Conservation (phyloP, 1,140 invertebrate species). For the Steinernema khuongi region DNA sequence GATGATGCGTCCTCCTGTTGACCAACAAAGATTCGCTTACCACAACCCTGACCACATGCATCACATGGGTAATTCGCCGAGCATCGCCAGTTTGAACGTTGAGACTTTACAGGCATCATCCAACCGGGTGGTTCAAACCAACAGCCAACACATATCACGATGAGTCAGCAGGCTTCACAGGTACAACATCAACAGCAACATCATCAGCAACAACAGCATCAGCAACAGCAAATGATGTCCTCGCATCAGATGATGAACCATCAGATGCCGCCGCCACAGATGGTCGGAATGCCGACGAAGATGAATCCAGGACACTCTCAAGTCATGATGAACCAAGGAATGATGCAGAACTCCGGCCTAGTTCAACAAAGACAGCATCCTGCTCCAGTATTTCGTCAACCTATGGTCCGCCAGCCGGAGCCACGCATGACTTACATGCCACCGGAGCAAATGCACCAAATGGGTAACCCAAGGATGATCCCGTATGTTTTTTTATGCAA, state of each 20-base stretch:
- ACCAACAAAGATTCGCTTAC: neutral
- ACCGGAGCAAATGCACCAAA: neutral
- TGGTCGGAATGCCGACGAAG: neutral
- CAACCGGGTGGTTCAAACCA: neutral
- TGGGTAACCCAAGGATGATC: neutral
- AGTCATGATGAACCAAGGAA: neutral
- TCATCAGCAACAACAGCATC: neutral
- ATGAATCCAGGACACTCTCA: neutral
- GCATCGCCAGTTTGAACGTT: neutral
- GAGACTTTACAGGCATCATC: neutral
- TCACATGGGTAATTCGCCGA: neutral
- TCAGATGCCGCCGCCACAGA: neutral
- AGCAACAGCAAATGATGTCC: neutral
- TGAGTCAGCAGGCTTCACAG: neutral
- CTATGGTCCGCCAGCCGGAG: neutral
- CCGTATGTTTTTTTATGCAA: neutral
- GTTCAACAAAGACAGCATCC: neutral
- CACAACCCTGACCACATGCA: neutral
- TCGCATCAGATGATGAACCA: neutral
- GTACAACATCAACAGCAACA: neutral
- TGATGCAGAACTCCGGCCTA: neutral
- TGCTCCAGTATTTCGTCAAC: neutral
- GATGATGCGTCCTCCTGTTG: neutral
- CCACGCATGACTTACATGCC: neutral
- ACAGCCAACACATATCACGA: neutral